Base-by-base conservation (phyloP, 2,113 vertebrate species). In the Toxostoma redivivum region DNA sequence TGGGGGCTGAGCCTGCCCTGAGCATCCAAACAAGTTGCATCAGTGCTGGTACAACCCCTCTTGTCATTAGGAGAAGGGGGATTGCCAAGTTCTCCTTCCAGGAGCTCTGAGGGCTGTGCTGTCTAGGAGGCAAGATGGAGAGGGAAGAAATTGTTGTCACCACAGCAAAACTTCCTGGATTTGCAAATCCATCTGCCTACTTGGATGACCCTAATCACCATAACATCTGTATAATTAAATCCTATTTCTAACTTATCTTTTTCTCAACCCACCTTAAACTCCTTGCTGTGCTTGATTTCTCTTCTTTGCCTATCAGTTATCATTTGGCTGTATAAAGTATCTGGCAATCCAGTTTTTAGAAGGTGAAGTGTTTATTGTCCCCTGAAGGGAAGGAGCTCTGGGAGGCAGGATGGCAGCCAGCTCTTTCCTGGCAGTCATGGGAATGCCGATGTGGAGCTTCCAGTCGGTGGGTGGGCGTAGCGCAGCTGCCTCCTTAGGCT, bases 231-330 rank as follows among this genome's bases (percentile, higher is more conserved):
- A 67, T 96, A 96, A 97, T 95, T 92, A 84, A 92, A 88, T 84
- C 48, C 48, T 67, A 21, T 90, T 91, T 88, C 82, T 67, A 50
- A 86, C 35, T 94, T 81, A 90, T 84, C 90, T 95, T 91, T 91
- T 91, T 47, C 86, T 95, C 87, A 83, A 82, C 73, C 70, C 58
- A 85, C 61, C 89, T 84, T 71, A 61, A 86, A 92, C 83, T 86
- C 57, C 72, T 92, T 94, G 83, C 92, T 7, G 1, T 71, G 57
- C 80, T 92, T 90, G 77, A 92, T 92, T 94, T 88, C 28, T 86
- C 93, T 65, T 88, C 77, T 95, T 95, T 95, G 93, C 91, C 70
- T 96, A 96, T 95, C 96, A 88, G 74, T 80, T 90, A 90, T 95
- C 90, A 76, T 76, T 88, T 96, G 92, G 86, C 93, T 93, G 60